Evolutionary conservation across 2,113 vertebrate genomes (phyloP), one percentile per base, ranked within the genome.

Genomic region (Astur gentilis): DNA sequence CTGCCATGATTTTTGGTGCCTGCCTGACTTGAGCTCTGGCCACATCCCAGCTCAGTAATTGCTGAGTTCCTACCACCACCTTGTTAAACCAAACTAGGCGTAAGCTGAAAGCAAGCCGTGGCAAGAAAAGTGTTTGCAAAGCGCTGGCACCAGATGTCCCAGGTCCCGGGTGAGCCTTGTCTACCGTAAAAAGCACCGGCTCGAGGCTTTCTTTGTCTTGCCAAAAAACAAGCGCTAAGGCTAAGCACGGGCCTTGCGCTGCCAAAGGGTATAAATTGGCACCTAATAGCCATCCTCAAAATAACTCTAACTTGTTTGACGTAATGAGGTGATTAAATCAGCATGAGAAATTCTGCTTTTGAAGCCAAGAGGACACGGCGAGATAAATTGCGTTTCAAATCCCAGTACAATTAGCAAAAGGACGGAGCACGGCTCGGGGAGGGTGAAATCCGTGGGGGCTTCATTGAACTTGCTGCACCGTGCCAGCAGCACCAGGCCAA

Each of bases 271-370:
- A 76, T 60, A 82, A 93, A 93, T 34, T 96, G 95, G 92, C 96
- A 90, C 54, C 90, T 79, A 87, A 80, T 69, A 95, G 62, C 62
- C 70, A 57, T 17, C 78, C 83, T 54, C 86, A 81, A 70, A 97
- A 96, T 96, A 96, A 73, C 85, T 88, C 71, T 40, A 38, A 83
- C 95, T 96, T 83, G 91, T 94, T 87, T 85, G 90, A 88, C 91
- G 66, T 79, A 92, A 93, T 86, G 66, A 95, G 96, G 97, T 89
- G 96, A 95, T 97, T 96, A 94, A 96, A 89, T 49, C 92, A 96
- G 94, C 54, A 13, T 27, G 91, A 97, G 87, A 78, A 79, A 92
- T 84, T 76, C 91, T 92, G 96, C 93, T 86, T 82, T 94, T 11
- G 4, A 49, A 93, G 93, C 89, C 96, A 93, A 61, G n/a, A 66